A percentile compares a stretch with the other conserved stretches of the same genome.
phyloP scores from a whole-genome alignment of 2,797 vertebrate genomes.

The Ispidina picta region DNA sequence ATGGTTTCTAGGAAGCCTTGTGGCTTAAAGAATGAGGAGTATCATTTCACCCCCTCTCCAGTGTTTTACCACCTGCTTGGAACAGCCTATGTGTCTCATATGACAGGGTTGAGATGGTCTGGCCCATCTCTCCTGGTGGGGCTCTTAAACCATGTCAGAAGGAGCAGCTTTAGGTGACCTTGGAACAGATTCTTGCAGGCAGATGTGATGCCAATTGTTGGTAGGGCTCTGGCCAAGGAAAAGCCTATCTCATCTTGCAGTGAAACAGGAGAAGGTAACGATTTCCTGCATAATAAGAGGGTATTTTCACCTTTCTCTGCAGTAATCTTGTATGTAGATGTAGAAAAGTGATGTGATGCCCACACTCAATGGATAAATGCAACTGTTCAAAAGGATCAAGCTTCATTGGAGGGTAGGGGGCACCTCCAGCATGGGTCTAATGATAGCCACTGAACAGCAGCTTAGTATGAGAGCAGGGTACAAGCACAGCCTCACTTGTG shows the following conservation, averaged over 20 bases:
- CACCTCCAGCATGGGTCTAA: not conserved
- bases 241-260: not conserved
- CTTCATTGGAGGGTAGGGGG: not conserved
- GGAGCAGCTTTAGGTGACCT: not conserved
- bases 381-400: not conserved
- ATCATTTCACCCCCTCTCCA: not conserved
- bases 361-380: not conserved
- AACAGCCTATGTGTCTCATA: not conserved
- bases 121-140: not conserved
- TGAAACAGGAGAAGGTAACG: not conserved
- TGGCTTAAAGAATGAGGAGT: not conserved
- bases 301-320: not conserved
- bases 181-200: not conserved
- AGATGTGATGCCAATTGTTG: not conserved
- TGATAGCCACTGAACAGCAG: not conserved
- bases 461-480: not conserved
- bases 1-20: not conserved
- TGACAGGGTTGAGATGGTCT: not conserved
- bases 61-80: not conserved
- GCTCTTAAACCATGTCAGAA: not conserved
- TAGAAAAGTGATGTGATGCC: not conserved
- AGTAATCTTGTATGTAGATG: not conserved
- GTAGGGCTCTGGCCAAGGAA: not conserved
- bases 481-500: not conserved
- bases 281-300: not conserved